Evolutionary conservation across 2,113 vertebrate species (phyloP).

Genomic region (Melospiza melodia): DNA sequence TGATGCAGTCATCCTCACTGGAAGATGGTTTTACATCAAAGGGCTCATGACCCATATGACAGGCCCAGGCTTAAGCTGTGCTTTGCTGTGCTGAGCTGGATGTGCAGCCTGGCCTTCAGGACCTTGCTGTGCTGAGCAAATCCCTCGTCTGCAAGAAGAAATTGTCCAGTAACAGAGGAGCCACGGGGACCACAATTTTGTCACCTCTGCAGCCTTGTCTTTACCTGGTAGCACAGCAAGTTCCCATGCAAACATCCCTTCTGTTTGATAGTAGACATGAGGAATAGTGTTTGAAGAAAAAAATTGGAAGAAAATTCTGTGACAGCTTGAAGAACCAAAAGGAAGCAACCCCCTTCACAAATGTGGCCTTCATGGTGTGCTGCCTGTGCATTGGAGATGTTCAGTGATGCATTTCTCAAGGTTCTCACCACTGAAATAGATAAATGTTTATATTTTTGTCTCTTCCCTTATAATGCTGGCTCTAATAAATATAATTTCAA

Average conservation of each 20-base stretch:
- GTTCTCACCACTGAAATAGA: background rate
- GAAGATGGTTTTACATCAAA: background rate
- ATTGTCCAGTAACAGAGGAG: background rate
- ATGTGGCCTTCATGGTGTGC: background rate
- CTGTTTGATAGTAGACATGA: background rate
- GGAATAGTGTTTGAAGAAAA: background rate
- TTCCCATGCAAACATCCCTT: background rate
- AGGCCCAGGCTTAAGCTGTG: background rate
- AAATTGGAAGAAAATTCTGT: background rate
- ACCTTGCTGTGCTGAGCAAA: background rate
- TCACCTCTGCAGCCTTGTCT: background rate
- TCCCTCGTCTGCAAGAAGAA: background rate
- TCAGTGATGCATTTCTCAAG: background rate
- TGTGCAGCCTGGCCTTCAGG: background rate
- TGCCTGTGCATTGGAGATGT: background rate
- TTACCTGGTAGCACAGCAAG: background rate
- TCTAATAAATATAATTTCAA: background rate
- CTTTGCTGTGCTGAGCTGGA: background rate
- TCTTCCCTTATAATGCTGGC: background rate
- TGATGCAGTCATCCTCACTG: background rate
- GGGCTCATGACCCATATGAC: rapidly evolving
- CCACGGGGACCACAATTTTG: background rate
- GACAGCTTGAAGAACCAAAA: background rate
- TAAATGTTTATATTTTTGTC: background rate
- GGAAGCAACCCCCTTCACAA: background rate